Evolutionary conservation across 2,797 vertebrate species (phyloP), one percentile per base, ranked within the genome.

Genomic region (Siniperca obscura): DNA sequence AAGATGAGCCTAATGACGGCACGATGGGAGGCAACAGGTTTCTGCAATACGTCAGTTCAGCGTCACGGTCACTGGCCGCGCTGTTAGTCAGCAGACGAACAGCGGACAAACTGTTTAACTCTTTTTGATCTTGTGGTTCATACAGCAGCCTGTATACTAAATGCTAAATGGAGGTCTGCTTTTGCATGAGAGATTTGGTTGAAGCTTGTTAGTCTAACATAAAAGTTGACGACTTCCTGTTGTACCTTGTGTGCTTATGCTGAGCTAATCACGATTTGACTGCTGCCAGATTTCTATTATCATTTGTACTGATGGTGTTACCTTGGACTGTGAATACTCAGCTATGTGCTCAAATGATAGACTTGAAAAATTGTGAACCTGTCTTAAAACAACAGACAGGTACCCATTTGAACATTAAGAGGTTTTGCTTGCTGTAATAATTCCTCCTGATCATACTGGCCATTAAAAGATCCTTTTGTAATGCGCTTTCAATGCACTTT

Each of bases 21-120:
- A 2, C 46, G 9, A 72, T 17, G 56, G 61, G 73, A 89, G 42
- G 81, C 85, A 86, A 85, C 90, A 89, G 83, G 87, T 91, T 82
- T 81, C 56, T 75, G 75, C 48, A 82, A 82, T 7, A 55, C 56
- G 70, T 71, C 76, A 71, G 60, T 17, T 76, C 53, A 65, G n/a
- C 14, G 25, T 72, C 74, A 68, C 25, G 8, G 42, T 42, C 14
- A 19, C 75, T 70, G 50, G 30, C n/a, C 0, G 1, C 4, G 25
- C 55, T 12, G 42, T 84, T 42, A 70, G 60, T 86, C 70, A 56
- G 64, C 69, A 17, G 0, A n/a, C 16, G 34, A 65, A 81, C 59
- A 66, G 70, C 68, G 30, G 25, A 67, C 22, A 13, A 56, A 72
- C 68, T 34, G 30, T 72, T 40, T 8, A n/a, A 22, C 57, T 56